Percentiles rank a stretch among this genome's conserved stretches.
Evolutionary conservation across 1,140 invertebrate species (phyloP).

Genomic region (Monomorium pharaonis): DNA sequence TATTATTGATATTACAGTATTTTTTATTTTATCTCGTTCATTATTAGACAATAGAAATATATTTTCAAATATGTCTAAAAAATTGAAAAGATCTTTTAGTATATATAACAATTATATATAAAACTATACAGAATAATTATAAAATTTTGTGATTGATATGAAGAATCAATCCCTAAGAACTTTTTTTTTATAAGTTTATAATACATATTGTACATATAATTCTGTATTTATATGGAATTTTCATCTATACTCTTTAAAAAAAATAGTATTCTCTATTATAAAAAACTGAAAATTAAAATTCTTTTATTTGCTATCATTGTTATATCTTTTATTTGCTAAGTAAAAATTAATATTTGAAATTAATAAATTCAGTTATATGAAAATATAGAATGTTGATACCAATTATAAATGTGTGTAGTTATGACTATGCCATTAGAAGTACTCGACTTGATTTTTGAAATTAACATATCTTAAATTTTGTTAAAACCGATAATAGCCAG

Average conservation of each 20-base stretch:
- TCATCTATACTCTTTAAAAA: not conserved
- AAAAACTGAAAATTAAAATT: not conserved
- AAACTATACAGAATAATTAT: not conserved
- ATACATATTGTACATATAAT: no score
- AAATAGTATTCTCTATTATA: not conserved
- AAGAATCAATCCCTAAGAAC: not conserved
- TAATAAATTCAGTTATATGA: not conserved
- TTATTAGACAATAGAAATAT: slow-evolving; percentile 10
- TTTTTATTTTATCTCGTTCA: not conserved
- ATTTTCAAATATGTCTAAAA: no score
- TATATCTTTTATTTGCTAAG: not conserved
- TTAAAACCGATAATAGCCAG: not conserved
- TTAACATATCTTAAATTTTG: slow-evolving; percentile 14
- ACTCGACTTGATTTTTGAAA: slow-evolving; percentile 9
- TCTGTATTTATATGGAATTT: no score
- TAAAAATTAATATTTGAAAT: not conserved
- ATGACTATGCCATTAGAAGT: slow-evolving; percentile 57
- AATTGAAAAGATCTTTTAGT: not conserved
- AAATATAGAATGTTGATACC: not conserved
- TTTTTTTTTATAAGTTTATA: not conserved
- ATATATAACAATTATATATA: not conserved
- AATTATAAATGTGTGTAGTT: slow-evolving; percentile 34
- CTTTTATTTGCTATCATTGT: no score
- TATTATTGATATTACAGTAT: not conserved
- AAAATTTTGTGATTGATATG: not conserved